Percentiles rank a stretch among this genome's conserved stretches.
Evolutionary conservation across 2,113 vertebrate genomes (phyloP).

Genomic region (Etia nguti): DNA sequence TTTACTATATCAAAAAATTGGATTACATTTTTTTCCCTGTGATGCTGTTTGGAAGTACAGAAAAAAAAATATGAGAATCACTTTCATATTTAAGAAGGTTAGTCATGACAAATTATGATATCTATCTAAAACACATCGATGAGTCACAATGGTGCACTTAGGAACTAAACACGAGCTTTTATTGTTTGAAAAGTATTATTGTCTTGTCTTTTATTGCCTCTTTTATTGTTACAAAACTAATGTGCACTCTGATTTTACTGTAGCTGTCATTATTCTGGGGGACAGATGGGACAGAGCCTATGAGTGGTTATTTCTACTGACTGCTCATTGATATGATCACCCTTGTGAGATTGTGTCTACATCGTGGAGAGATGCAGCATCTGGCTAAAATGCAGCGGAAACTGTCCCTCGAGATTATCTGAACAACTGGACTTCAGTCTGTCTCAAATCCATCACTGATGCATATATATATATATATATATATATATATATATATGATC

Average conservation of each 20-base stretch:
- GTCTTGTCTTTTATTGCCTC: neutral
- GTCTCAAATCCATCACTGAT: neutral
- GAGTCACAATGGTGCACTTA: neutral
- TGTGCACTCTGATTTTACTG: neutral
- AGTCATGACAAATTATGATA: neutral
- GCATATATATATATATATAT: too few relatives aligned
- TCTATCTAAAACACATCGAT: neutral
- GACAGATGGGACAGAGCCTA: neutral
- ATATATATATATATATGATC: too few relatives aligned
- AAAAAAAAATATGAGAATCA: fast-evolving
- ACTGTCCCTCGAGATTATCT: neutral
- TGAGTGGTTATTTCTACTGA: neutral
- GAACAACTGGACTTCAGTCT: neutral
- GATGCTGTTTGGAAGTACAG: neutral
- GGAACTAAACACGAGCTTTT: neutral
- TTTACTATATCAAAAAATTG: neutral
- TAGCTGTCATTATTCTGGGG: neutral
- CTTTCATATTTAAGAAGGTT: neutral
- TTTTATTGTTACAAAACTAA: neutral
- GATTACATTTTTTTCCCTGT: neutral
- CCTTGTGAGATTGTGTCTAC: neutral
- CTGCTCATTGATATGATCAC: neutral
- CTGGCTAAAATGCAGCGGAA: neutral
- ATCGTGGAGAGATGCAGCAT: neutral
- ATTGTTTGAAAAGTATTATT: neutral